Conservation (phyloP, 2,888 invertebrate genomes). For the Zhuqinia jingwanae region DNA sequence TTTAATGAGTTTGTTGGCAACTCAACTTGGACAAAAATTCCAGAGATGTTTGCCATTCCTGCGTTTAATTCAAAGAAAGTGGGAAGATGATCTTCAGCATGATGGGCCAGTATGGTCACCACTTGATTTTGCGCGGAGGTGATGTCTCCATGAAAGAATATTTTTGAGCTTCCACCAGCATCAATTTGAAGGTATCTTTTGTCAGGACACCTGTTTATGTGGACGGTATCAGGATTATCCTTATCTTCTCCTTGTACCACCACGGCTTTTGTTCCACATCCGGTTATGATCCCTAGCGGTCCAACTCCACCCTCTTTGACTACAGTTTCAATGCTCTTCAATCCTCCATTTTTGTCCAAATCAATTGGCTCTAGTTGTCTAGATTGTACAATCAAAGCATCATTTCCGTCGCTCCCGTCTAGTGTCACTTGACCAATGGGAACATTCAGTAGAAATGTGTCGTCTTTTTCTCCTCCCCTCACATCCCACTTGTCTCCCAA, state of each 20-base stretch:
- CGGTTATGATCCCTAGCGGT: neutral
- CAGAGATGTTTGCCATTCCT: too few species aligned
- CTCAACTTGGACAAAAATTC: too few species aligned
- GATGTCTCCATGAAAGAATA: neutral
- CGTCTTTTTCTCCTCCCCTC: neutral
- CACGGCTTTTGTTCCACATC: neutral
- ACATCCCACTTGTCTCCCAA: neutral
- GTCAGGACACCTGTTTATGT: neutral
- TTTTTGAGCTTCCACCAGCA: neutral
- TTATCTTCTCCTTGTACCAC: neutral
- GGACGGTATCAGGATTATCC: neutral
- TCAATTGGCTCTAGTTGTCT: neutral
- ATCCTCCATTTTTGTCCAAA: neutral
- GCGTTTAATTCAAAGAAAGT: too few species aligned
- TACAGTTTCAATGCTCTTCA: neutral
- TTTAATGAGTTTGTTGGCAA: too few species aligned
- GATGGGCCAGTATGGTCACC: too few species aligned
- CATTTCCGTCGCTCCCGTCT: neutral
- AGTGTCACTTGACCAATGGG: neutral
- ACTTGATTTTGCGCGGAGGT: neutral
- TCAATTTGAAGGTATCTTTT: neutral
- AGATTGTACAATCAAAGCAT: neutral
- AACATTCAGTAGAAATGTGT: neutral
- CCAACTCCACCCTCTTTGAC: neutral
- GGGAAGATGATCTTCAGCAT: too few species aligned